Base-by-base conservation (phyloP, 2,888 invertebrate genomes). In the Meghimatium bilineatum region DNA sequence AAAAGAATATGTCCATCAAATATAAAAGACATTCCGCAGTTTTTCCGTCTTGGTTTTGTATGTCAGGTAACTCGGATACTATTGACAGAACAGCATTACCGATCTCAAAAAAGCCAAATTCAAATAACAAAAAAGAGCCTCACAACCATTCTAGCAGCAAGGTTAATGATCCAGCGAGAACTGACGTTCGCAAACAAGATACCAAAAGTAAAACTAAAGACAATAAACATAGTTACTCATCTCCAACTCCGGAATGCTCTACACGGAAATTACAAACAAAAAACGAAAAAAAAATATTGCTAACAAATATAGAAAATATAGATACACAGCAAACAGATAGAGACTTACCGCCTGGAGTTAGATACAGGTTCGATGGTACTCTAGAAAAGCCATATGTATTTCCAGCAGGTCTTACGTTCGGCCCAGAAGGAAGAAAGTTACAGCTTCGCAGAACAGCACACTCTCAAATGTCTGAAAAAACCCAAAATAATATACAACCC, bases 311-410 rank as follows among this genome's bases (percentile, higher is more conserved):
- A 1, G 12, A 71, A 20, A 38, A 52, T 8, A 12, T 38, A 23
- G 6, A 12, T 1, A 29, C 2, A 8, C 52, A 56, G 17, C 36
- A n/a, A 60, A 34, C 36, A n/a, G 12, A 36, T 32, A 34, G 79
- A 44, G 75, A 66, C 14, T 32, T 52, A 12, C 60, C 72, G 3
- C 75, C 78, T 32, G 67, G 52, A 8, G 84, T 80, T 36, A 60
- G 67, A 17, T 80, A 80, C 66, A 79, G 84, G 3, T 23, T 52
- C 20, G 84, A 84, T 34, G 84, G 84, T 6, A 84, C 84, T 3
- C 75, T 84, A 26, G 84, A 84, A 29, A 84, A 66, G 29, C 84
- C 84, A 0, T 84, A 84, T 75, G 84, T 84, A 0, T 84, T 80
- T 44, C 84, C 84, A 26, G 69, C 66, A 6, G 84, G 79, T 14